These are phyloP conservation scores for Motacilla alba DNA, from an alignment of 2,113 vertebrate species.

Conservation along the genomic window DNA sequence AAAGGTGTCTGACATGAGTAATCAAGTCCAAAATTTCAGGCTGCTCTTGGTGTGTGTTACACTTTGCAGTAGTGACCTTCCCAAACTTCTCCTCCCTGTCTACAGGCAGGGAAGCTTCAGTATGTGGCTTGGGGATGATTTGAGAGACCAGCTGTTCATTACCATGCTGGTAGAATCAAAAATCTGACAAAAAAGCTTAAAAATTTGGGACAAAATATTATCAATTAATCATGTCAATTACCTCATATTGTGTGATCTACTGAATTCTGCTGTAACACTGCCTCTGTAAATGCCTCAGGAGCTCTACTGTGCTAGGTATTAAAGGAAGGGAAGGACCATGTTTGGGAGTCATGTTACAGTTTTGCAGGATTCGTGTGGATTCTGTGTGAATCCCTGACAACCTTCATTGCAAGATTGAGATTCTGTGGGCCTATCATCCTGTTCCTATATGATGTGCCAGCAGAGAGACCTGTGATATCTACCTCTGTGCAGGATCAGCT, in stretches of 20 bases:
- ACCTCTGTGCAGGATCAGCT: background rate
- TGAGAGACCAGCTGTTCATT: background rate
- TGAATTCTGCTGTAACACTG: background rate
- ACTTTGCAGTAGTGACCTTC: background rate
- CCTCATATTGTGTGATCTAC: background rate
- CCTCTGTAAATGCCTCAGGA: background rate
- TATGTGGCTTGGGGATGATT: background rate
- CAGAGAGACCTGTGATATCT: accelerated
- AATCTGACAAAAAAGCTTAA: background rate
- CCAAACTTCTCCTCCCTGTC: background rate
- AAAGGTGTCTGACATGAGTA: background rate
- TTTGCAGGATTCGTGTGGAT: background rate
- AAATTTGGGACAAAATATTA: background rate
- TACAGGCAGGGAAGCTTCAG: background rate
- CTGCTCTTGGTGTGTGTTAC: background rate
- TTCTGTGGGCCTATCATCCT: background rate
- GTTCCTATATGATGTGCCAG: background rate
- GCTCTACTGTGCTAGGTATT: background rate
- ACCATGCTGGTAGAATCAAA: background rate
- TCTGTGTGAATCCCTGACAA: background rate
- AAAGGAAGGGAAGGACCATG: background rate
- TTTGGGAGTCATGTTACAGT: background rate
- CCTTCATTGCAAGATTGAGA: background rate
- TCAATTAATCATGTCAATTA: background rate
- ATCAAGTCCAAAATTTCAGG: background rate